A percentile compares a stretch with the other conserved stretches of the same genome.
Conservation (phyloP, 2,888 invertebrate genomes). For the Zeuzera pyrina region DNA sequence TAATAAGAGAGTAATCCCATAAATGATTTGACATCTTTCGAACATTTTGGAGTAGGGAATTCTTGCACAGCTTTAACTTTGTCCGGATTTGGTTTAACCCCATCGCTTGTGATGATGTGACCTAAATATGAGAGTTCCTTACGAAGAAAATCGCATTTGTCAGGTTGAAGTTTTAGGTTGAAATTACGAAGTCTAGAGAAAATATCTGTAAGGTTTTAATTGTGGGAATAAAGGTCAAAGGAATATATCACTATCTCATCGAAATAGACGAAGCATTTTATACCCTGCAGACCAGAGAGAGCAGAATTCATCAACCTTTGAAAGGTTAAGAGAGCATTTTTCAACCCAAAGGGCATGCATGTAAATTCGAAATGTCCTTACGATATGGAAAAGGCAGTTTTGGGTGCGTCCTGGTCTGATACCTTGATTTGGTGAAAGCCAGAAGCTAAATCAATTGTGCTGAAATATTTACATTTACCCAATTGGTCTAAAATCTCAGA, state of each 20-base stretch:
- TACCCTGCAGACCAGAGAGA: neutral
- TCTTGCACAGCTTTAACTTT: neutral
- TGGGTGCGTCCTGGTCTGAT: neutral
- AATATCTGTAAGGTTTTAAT: neutral
- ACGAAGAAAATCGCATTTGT: neutral
- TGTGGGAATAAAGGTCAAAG: neutral
- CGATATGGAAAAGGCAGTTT: constrained; percentile 3
- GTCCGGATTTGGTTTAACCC: neutral
- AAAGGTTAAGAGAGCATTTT: neutral
- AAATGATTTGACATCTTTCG: neutral
- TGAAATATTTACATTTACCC: constrained; percentile 4
- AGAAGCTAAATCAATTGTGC: neutral
- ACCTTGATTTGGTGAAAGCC: constrained; percentile 1
- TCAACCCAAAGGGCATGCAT: constrained; percentile 1
- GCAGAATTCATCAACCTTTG: neutral
- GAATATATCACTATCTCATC: neutral
- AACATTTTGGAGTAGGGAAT: neutral
- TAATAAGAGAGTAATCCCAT: neutral
- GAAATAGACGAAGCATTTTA: neutral
- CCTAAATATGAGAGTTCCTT: neutral
- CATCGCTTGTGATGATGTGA: neutral
- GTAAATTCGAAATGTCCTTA: constrained; percentile 7
- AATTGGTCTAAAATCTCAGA: constrained; percentile 4
- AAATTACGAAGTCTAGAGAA: neutral
- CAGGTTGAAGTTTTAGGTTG: neutral